phyloP scores from a whole-genome alignment of 2,113 vertebrate species.

The Syrrhaptes paradoxus region DNA sequence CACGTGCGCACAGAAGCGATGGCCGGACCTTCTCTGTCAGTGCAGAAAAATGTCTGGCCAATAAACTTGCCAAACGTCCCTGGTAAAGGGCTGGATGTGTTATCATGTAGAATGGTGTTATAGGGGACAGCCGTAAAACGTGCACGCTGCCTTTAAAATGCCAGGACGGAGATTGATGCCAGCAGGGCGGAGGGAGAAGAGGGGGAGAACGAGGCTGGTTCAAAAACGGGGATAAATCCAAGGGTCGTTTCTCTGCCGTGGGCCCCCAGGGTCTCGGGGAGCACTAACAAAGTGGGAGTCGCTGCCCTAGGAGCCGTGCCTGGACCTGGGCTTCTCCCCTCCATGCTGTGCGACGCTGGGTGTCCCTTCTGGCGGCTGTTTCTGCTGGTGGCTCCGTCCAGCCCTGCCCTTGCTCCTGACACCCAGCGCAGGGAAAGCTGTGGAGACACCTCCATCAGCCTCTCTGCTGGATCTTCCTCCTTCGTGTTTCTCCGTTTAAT shows the following conservation, averaged over 20 bases:
- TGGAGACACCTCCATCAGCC: not conserved
- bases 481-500: not conserved
- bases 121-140: slow-evolving; percentile 58
- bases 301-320: not conserved
- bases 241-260: not conserved
- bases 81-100: slow-evolving; percentile 70
- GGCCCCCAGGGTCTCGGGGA: not conserved
- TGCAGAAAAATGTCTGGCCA: slow-evolving; percentile 53
- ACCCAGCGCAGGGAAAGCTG: not conserved
- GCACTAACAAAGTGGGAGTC: not conserved
- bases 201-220: slow-evolving; percentile 50
- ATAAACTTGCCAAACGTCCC: slow-evolving; percentile 69
- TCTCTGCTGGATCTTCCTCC: not conserved
- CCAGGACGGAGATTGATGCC: slow-evolving; percentile 65
- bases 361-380: not conserved
- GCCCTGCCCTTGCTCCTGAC: not conserved
- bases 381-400: not conserved
- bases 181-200: not conserved
- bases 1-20: not conserved
- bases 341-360: not conserved
- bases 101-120: slow-evolving; percentile 69
- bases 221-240: slow-evolving; percentile 59
- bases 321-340: not conserved
- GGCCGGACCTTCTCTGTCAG: slow-evolving; percentile 62
- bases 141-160: slow-evolving; percentile 71